Base-by-base conservation (phyloP, 2,113 vertebrate genomes). In the Leptobrachium ailaonicum region DNA sequence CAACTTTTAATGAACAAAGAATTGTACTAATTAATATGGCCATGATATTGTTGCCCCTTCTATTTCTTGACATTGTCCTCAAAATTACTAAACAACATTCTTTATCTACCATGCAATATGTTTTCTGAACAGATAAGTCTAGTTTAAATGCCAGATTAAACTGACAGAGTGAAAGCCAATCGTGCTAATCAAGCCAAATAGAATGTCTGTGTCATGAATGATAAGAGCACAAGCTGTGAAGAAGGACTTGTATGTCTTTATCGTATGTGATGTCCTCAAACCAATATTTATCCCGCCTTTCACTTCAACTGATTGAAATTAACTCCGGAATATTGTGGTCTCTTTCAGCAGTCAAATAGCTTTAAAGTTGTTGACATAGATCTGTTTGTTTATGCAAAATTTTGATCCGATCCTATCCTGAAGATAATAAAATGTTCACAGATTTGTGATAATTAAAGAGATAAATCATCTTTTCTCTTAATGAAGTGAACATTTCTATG, bases 91-190 rank as follows among this genome's bases (percentile, higher is more conserved):
- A 60, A 42, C 58, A 4, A 43, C 71, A 56, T 73, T 73, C 12
- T 41, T 73, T 71, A 71, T 73, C 50, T 58, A 54, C 60, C 60
- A 11, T 71, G 32, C 45, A 71, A 54, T 73, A 73, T 73, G 53
- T 40, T 60, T 73, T 50, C 71, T 14, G 32, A 73, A 40, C 53
- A 58, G 53, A 73, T 73, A 73, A 73, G 56, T 56, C 71, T 73
- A 58, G 67, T 73, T 73, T 73, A 58, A 73, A 58, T 58, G 53
- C 71, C 71, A 73, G 71, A 73, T 73, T 73, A 73, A 50, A 73
- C 41, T 56, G 40, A 47, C 67, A 70, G 67, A 20, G 12, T 41
- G 53, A 56, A 73, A 73, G 56, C 71, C 71, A 73, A 73, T 71
- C 47, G 53, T 71, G 70, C 47, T 71, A 71, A 53, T 73, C 53